Conservation (phyloP, 2,797 vertebrate genomes). For the Emydoidea blandingii region DNA sequence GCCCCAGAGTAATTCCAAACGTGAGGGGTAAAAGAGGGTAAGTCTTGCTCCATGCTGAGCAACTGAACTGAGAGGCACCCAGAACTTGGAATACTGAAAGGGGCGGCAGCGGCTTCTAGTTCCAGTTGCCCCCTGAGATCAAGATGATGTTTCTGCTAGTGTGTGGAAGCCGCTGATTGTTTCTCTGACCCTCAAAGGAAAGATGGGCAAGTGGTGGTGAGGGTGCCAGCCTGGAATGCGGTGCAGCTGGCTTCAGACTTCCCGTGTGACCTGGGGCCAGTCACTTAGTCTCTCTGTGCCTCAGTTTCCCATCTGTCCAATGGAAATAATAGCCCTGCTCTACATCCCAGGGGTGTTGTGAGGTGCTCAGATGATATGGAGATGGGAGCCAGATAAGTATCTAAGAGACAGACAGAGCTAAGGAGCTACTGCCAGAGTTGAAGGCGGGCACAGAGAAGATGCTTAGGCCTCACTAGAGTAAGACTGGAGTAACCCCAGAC, state of each 20-base stretch:
- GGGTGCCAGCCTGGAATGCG: neutral
- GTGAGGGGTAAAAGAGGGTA: neutral
- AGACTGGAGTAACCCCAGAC: neutral
- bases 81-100: neutral
- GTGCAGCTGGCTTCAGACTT: neutral
- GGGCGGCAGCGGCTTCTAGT: neutral
- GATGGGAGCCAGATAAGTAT: neutral
- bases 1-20: neutral
- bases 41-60: neutral
- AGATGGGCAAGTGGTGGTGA: neutral
- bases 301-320: neutral
- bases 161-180: neutral
- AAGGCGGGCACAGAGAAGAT: neutral
- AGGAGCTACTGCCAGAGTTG: neutral
- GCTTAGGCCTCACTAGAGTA: neutral
- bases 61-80: neutral
- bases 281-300: neutral
- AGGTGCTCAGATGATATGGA: neutral
- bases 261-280: neutral
- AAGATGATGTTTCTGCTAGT: neutral
- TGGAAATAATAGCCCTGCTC: neutral
- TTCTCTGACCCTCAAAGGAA: neutral
- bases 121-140: neutral
- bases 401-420: neutral
- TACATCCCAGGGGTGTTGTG: neutral